These are phyloP conservation scores for Rissa tridactyla DNA, from an alignment of 2,113 vertebrate species.

Conservation along the genomic window DNA sequence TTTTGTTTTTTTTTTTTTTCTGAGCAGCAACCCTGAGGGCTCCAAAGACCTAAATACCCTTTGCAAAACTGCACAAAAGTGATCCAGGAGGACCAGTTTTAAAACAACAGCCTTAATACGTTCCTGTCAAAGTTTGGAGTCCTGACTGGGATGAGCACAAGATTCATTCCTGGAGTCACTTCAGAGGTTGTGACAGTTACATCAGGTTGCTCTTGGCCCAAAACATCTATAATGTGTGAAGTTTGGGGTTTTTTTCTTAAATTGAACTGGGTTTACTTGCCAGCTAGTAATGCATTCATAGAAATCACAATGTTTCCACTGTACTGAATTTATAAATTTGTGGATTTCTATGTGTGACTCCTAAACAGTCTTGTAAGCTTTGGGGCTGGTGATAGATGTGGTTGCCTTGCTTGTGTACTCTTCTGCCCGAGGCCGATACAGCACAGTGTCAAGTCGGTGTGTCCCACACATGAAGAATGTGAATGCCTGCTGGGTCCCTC, in stretches of 20 bases:
- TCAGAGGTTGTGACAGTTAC: neutral
- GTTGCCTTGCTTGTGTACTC: neutral
- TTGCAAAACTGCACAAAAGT: neutral
- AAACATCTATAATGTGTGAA: neutral
- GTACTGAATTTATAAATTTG: neutral
- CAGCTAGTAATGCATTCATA: neutral
- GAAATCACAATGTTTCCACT: neutral
- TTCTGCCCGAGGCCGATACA: neutral
- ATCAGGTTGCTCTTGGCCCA: neutral
- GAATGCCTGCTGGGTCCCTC: neutral
- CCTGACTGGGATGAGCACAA: neutral
- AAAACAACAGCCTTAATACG: neutral
- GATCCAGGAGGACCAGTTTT: neutral
- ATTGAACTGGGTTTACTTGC: neutral
- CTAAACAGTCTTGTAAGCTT: neutral
- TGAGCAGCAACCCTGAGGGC: neutral
- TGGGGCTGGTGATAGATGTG: neutral
- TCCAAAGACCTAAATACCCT: neutral
- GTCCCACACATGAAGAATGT: accelerated
- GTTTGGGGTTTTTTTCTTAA: neutral
- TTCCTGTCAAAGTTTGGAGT: neutral
- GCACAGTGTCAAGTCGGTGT: neutral
- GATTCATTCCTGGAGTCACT: neutral
- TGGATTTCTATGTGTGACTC: neutral
- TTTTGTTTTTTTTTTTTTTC: neutral